A percentile compares a stretch with the other conserved stretches of the same genome.
These are phyloP conservation scores for Polyommatus icarus DNA, from an alignment of 2,888 invertebrate genomes.

Conservation along the genomic window DNA sequence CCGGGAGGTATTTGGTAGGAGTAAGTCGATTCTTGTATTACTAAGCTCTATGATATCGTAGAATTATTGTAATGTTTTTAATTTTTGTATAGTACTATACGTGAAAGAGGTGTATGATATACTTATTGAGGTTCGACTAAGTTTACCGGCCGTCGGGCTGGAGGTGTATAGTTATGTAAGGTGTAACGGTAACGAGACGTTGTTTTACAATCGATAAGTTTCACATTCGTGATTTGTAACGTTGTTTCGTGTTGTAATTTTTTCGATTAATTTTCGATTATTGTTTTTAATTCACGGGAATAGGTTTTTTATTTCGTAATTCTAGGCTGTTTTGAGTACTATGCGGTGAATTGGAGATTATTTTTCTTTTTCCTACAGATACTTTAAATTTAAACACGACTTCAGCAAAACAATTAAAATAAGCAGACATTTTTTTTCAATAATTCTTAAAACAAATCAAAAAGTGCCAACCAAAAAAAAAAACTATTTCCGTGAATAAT, in stretches of 20 bases:
- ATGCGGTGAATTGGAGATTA: neutral
- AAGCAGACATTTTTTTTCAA: neutral
- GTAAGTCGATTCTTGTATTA: slow-evolving; percentile 77
- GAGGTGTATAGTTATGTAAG: slow-evolving; percentile 73
- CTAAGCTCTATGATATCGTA: slow-evolving; percentile 75
- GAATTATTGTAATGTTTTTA: slow-evolving; percentile 77
- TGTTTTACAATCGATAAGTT: slow-evolving; percentile 31
- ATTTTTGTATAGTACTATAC: slow-evolving; percentile 76
- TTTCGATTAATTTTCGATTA: slow-evolving; percentile 40
- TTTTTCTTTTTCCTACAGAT: neutral
- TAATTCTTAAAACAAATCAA: too few species aligned
- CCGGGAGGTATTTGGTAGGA: slow-evolving; percentile 65
- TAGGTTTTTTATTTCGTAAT: slow-evolving; percentile 31
- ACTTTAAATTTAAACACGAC: neutral
- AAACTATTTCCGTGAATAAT: slow-evolving; percentile 49
- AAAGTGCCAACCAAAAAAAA: slow-evolving; percentile 13
- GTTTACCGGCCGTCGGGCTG: slow-evolving; percentile 61
- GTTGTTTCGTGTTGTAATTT: slow-evolving; percentile 38
- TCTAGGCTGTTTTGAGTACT: neutral
- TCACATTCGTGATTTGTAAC: slow-evolving; percentile 36
- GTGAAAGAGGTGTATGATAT: slow-evolving; percentile 70
- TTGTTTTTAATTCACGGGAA: slow-evolving; percentile 47
- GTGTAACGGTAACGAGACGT: slow-evolving; percentile 59
- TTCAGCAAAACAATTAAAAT: neutral
- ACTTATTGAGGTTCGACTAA: slow-evolving; percentile 59